These are phyloP conservation scores for Platycnemis pennipes DNA, from an alignment of 2,888 invertebrate genomes.

Conservation along the genomic window DNA sequence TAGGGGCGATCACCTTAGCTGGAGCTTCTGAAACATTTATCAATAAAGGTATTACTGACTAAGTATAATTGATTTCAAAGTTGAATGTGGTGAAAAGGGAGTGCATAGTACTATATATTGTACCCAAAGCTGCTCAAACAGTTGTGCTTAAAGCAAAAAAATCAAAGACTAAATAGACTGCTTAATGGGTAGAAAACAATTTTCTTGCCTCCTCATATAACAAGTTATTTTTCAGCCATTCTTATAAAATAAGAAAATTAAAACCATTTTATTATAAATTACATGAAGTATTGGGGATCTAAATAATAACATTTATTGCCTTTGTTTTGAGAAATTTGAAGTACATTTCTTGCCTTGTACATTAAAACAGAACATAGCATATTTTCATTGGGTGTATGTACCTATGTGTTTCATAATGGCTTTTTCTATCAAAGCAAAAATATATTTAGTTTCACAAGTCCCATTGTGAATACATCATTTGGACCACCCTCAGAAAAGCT, in stretches of 20 bases:
- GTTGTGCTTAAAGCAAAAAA: too few relatives aligned
- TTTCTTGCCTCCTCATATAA: too few relatives aligned
- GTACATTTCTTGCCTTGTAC: constrained; percentile 68
- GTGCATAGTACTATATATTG: too few relatives aligned
- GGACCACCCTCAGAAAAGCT: constrained; percentile 64
- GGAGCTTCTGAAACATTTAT: too few relatives aligned
- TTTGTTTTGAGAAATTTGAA: constrained; percentile 67
- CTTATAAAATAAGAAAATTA: neutral
- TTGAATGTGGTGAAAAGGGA: too few relatives aligned
- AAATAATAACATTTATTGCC: constrained; percentile 67
- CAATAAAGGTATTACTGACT: too few relatives aligned
- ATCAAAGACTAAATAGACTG: too few relatives aligned
- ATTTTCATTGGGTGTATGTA: constrained; percentile 61
- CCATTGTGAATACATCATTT: constrained; percentile 63
- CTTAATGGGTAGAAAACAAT: too few relatives aligned
- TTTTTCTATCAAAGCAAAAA: constrained; percentile 65
- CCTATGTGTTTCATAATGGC: constrained; percentile 52
- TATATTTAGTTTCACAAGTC: constrained; percentile 58
- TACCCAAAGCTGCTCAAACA: too few relatives aligned
- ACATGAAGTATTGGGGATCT: constrained; percentile 52
- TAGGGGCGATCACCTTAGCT: too few relatives aligned
- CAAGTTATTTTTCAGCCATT: too few relatives aligned
- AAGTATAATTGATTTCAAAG: too few relatives aligned
- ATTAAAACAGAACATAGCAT: constrained; percentile 60
- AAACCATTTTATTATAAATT: neutral